A percentile compares a stretch with the other conserved stretches of the same genome.
phyloP scores from a whole-genome alignment of 2,113 vertebrate genomes.

The Alces alces region DNA sequence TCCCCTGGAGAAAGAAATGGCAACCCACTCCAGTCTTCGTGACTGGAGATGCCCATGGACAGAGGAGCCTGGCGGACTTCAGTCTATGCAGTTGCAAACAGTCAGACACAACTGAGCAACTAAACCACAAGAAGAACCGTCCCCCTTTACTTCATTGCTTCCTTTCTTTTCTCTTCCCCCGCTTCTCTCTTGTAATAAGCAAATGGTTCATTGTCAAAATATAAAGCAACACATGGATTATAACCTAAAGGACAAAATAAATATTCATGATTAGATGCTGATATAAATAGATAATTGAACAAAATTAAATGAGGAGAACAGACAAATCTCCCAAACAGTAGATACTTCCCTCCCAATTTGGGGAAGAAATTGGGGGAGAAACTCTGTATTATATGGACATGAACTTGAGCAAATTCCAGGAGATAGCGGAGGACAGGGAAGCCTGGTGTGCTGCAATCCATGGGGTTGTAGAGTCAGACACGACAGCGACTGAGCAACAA shows the following conservation, averaged over 20 bases:
- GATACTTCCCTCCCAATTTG: neutral
- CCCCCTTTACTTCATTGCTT: neutral
- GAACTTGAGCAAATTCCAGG: neutral
- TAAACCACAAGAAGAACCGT: neutral
- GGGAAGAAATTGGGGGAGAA: neutral
- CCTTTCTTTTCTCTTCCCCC: neutral
- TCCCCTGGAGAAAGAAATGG: neutral
- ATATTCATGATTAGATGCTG: neutral
- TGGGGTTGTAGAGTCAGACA: neutral
- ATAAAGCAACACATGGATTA: neutral
- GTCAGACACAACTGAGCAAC: neutral
- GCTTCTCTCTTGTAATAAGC: neutral
- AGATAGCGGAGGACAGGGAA: neutral
- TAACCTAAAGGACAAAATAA: neutral
- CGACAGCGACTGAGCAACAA: accelerated
- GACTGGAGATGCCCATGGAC: neutral
- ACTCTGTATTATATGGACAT: neutral
- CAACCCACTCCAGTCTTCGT: neutral
- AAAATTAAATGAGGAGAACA: neutral
- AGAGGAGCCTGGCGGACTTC: neutral
- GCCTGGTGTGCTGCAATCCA: neutral
- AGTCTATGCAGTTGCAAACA: neutral
- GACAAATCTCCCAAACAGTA: neutral
- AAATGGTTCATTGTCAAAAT: neutral
- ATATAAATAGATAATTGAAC: neutral